phyloP scores from a whole-genome alignment of 2,888 invertebrate species.

The Ceriagrion tenellum region DNA sequence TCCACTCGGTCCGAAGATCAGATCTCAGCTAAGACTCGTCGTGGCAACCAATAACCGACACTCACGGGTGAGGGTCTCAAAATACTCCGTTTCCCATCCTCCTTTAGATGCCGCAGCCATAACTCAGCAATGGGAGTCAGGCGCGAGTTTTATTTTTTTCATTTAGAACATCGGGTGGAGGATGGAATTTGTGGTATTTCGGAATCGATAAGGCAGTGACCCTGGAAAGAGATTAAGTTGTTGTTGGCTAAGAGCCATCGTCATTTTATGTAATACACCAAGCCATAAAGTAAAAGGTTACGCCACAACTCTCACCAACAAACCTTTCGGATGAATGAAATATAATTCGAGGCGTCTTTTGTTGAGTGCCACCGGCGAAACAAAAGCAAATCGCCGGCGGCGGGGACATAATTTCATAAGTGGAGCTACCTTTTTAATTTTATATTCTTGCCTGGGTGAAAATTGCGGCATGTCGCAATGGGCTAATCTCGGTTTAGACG shows the following conservation, averaged over 20 bases:
- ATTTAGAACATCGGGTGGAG: neutral
- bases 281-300: neutral
- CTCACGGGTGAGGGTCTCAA: neutral
- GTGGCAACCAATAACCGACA: neutral
- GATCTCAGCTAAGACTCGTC: neutral
- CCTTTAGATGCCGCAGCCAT: neutral
- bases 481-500: neutral
- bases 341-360: neutral
- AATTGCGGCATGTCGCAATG: neutral
- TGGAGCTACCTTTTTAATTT: neutral
- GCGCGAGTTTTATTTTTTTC: neutral
- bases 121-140: neutral
- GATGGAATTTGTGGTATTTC: neutral
- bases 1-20: neutral
- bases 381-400: neutral
- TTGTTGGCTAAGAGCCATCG: neutral
- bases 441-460: neutral
- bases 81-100: neutral
- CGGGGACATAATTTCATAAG: neutral
- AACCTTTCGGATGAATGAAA: neutral
- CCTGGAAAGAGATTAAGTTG: neutral
- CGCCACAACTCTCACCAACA: neutral
- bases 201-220: neutral
- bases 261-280: neutral
- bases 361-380: neutral